Base-by-base conservation (phyloP, 2,797 vertebrate species). In the Poeciliopsis turneri region DNA sequence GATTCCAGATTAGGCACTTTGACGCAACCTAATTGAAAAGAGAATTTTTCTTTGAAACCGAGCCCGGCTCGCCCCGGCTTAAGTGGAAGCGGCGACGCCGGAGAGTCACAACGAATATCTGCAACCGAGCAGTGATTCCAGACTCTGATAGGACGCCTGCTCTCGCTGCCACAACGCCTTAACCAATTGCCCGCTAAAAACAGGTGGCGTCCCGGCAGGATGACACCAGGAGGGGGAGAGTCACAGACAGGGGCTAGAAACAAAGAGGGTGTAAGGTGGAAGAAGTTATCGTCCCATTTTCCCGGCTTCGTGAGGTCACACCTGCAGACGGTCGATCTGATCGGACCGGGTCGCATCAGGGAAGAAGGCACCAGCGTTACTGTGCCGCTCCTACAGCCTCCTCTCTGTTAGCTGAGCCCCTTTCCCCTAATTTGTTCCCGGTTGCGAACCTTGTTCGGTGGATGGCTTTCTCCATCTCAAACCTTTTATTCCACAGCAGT, bases 1-100 rank as follows among this genome's bases (percentile, higher is more conserved):
- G 92, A 94, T 92, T 89, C 71, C 33, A 90, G 84, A 92, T 92
- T 84, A 91, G 90, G 83, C 78, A 83, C 82, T 84, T 87, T 82
- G 85, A 87, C 84, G 82, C 61, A 74, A 53, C 81, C 82, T 84
- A 85, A 91, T 85, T 90, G 75, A 92, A 92, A 89, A 79, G 75
- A 79, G 75, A 86, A 76, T 82, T 84, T 25, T 84, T 80, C 69
- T 51, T 76, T 87, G 78, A 78, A 88, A 89, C 83, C 45, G 46
- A 85, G 71, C 45, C 61, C 9, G 25, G 76, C 64, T 85, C 36
- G 64, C 64, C 55, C 72, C 15, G 68, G 66, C 43, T 82, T 49
- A n/a, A 10, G 61, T 70, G 76, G 81, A 28, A 77, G 75, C 70
- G 69, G 74, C 72, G 68, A 70, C 0, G 20, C 16, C 36, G 72